Conservation (phyloP, 1,140 invertebrate species). For the Drosophila sechellia region DNA sequence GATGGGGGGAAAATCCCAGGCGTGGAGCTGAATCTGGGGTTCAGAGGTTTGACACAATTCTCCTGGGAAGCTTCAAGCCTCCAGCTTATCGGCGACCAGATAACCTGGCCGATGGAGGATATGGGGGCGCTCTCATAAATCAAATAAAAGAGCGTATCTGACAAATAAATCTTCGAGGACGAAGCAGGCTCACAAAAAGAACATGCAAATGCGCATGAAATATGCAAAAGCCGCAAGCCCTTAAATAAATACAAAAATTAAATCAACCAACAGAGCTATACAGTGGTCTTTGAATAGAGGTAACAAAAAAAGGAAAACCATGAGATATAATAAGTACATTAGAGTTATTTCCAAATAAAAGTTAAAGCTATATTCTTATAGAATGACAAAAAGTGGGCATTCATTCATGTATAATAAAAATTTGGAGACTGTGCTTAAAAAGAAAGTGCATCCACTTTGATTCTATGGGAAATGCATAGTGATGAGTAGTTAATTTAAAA, state of each 20-base stretch:
- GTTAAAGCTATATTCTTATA: no score
- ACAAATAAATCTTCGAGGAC: slow-evolving; percentile 60
- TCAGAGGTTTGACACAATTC: slow-evolving; percentile 40
- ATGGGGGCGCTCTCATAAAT: slow-evolving; percentile 57
- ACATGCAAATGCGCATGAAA: slow-evolving; percentile 63
- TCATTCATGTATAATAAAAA: no score
- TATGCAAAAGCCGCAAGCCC: slow-evolving; percentile 36
- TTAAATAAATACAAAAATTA: slow-evolving; percentile 38
- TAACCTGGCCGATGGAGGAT: slow-evolving; percentile 12
- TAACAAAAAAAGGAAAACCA: background rate
- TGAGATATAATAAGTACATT: background rate
- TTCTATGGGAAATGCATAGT: no score
- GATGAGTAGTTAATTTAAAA: background rate
- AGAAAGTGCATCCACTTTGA: no score
- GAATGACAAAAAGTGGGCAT: no score
- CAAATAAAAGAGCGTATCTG: slow-evolving; percentile 62
- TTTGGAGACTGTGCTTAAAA: no score
- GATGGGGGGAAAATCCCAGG: slow-evolving; percentile 1
- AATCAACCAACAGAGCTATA: slow-evolving; percentile 33
- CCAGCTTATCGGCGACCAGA: slow-evolving; percentile 22
- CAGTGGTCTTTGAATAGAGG: slow-evolving; percentile 8
- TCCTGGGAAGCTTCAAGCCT: slow-evolving; percentile 19
- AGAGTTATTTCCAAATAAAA: no score
- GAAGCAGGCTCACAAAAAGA: slow-evolving; percentile 32
- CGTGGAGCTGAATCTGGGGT: slow-evolving; percentile 3